Evolutionary conservation across 2,888 invertebrate genomes (phyloP).

Genomic region (Dysmachus trigonus): DNA sequence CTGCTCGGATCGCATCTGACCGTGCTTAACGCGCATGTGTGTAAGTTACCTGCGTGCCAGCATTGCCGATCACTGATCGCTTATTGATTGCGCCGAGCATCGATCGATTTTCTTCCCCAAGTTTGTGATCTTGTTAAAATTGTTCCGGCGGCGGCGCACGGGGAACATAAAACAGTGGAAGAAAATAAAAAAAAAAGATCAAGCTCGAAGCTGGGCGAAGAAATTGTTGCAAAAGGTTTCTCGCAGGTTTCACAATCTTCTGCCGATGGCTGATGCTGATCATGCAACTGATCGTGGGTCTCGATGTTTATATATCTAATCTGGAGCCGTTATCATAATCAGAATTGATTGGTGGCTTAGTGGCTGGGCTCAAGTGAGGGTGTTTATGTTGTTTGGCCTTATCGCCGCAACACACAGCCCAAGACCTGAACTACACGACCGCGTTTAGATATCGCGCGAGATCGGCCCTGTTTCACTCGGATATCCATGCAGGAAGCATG

Average conservation of each 20-base stretch:
- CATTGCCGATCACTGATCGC: background rate
- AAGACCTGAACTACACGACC: slow-evolving; percentile 12
- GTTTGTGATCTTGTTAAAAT: slow-evolving; percentile 37
- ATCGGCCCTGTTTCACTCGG: slow-evolving; percentile 20
- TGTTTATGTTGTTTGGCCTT: slow-evolving; percentile 41
- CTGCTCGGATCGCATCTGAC: slow-evolving; percentile 20
- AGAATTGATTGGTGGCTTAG: slow-evolving; percentile 44
- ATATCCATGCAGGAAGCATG: slow-evolving; percentile 39
- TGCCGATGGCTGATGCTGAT: slow-evolving; percentile 18
- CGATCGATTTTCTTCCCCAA: slow-evolving; percentile 23
- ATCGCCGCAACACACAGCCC: slow-evolving; percentile 20
- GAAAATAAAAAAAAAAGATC: background rate
- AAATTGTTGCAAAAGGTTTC: slow-evolving; percentile 29
- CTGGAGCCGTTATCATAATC: slow-evolving; percentile 43
- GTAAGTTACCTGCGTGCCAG: slow-evolving; percentile 25
- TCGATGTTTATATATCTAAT: slow-evolving; percentile 43
- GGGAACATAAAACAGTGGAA: slow-evolving; percentile 6
- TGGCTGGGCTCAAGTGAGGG: slow-evolving; percentile 36
- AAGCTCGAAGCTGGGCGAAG: slow-evolving; percentile 8
- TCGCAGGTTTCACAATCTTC: slow-evolving; percentile 29
- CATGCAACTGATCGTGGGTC: slow-evolving; percentile 11
- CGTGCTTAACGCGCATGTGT: background rate
- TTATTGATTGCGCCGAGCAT: slow-evolving; percentile 31
- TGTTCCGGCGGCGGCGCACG: background rate
- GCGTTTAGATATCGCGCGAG: slow-evolving; percentile 35